These are phyloP conservation scores for Acrobasis repandana DNA, from an alignment of 2,888 invertebrate species.

Conservation along the genomic window DNA sequence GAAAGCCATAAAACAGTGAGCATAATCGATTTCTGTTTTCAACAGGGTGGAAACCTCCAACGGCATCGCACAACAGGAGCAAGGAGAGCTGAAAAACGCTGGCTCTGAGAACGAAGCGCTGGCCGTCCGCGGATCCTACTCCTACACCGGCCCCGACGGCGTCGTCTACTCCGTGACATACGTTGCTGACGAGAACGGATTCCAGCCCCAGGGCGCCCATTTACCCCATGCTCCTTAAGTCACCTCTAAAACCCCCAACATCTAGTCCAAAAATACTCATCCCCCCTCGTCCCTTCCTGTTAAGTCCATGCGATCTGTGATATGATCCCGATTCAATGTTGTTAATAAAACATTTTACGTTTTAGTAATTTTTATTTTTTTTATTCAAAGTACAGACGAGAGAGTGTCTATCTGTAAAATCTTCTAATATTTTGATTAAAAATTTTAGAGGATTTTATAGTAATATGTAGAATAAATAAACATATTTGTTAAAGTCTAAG, in stretches of 20 bases:
- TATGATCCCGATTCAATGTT: conserved; percentile 59
- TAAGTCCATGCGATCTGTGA: conserved; percentile 73
- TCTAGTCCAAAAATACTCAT: conserved; percentile 71
- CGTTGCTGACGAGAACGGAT: conserved; percentile 79
- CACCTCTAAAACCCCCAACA: conserved; percentile 31
- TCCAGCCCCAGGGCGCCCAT: conserved; percentile 70
- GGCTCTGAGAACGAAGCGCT: conserved; percentile 58
- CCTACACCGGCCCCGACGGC: conserved; percentile 71
- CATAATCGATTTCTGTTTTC: conserved; percentile 18
- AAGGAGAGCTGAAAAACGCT: conserved; percentile 47
- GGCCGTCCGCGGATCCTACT: conserved; percentile 55
- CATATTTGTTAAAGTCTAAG: background rate
- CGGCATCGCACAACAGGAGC: conserved; percentile 46
- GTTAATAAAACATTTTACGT: conserved; percentile 60
- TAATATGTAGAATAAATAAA: conserved; percentile 4
- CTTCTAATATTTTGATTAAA: background rate
- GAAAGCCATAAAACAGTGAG: too few species aligned
- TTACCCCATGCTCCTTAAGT: conserved; percentile 53
- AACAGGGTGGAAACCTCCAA: conserved; percentile 59
- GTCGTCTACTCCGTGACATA: conserved; percentile 72
- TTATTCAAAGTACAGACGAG: background rate
- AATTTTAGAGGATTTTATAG: background rate
- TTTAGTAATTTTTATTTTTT: conserved; percentile 47
- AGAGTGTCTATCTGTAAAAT: background rate
- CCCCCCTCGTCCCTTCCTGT: conserved; percentile 38